Conservation (phyloP, 2,113 vertebrate genomes). For the Nasalis larvatus region DNA sequence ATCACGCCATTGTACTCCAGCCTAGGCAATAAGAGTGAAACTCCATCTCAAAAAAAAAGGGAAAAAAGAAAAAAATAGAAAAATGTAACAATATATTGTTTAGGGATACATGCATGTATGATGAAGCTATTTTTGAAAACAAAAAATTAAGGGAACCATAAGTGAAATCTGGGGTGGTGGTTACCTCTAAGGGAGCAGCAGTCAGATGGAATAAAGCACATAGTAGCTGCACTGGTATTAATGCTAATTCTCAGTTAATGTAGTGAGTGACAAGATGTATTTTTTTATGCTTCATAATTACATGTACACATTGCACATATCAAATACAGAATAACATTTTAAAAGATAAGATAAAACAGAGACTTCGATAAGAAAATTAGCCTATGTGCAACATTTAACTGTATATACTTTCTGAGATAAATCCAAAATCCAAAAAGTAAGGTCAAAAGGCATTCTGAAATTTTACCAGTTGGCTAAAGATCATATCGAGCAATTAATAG, state of each 20-base stretch:
- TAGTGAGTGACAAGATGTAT: background rate
- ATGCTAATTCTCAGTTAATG: background rate
- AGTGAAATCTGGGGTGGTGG: background rate
- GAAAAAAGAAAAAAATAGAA: slow-evolving; percentile 5
- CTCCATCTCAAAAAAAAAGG: no score
- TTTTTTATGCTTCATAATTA: slow-evolving; percentile 1
- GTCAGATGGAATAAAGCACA: background rate
- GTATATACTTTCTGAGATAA: slow-evolving; percentile 38
- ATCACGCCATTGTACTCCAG: no score
- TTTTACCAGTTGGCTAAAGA: background rate
- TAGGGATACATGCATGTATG: background rate
- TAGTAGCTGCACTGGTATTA: background rate
- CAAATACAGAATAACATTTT: background rate
- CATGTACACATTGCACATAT: background rate
- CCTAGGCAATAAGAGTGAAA: no score
- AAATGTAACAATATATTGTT: background rate
- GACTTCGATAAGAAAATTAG: slow-evolving; percentile 24
- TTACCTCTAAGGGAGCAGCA: background rate
- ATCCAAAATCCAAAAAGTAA: background rate
- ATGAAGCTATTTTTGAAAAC: background rate
- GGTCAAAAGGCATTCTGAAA: background rate
- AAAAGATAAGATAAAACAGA: slow-evolving; percentile 39
- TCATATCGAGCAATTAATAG: background rate
- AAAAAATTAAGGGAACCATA: background rate
- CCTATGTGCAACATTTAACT: background rate